These are phyloP conservation scores for Corythucha ciliata DNA, from an alignment of 2,888 invertebrate species.

Conservation along the genomic window DNA sequence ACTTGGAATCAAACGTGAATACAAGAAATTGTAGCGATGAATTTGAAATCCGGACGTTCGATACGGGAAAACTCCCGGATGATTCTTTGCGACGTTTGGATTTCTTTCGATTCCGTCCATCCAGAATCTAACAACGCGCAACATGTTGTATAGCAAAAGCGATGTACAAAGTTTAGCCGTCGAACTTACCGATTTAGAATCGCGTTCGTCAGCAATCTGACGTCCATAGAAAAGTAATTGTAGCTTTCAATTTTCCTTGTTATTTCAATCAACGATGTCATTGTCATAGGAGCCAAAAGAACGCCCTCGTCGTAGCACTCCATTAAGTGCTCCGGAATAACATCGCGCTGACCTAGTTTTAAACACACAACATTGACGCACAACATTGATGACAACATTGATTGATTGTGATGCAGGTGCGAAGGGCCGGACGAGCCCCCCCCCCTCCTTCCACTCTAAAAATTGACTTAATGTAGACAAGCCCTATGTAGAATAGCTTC, in stretches of 20 bases:
- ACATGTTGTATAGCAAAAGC: background rate
- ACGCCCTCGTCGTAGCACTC: conserved; percentile 50
- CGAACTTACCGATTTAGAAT: conserved; percentile 55
- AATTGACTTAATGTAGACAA: too few relatives aligned
- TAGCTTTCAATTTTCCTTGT: conserved; percentile 51
- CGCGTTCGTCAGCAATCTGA: conserved; percentile 52
- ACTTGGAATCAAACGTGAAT: conserved; percentile 50
- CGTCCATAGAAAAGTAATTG: conserved; percentile 50
- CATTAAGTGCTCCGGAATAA: conserved; percentile 50
- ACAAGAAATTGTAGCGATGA: conserved; percentile 49
- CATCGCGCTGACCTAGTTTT: too few relatives aligned
- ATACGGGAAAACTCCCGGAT: conserved; percentile 48
- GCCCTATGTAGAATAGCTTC: too few relatives aligned
- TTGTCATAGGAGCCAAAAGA: conserved; percentile 48
- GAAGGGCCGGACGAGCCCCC: too few relatives aligned
- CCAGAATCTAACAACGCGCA: conserved; percentile 45
- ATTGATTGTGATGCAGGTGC: too few relatives aligned
- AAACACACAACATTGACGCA: too few relatives aligned
- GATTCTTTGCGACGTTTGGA: conserved; percentile 40
- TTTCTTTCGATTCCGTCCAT: conserved; percentile 53
- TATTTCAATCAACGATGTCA: conserved; percentile 52
- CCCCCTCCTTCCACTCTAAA: too few relatives aligned
- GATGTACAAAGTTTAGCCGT: background rate
- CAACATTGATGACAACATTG: too few relatives aligned
- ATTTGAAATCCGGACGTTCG: conserved; percentile 51